Conservation (phyloP, 2,797 vertebrate species). For the Myripristis murdjan region DNA sequence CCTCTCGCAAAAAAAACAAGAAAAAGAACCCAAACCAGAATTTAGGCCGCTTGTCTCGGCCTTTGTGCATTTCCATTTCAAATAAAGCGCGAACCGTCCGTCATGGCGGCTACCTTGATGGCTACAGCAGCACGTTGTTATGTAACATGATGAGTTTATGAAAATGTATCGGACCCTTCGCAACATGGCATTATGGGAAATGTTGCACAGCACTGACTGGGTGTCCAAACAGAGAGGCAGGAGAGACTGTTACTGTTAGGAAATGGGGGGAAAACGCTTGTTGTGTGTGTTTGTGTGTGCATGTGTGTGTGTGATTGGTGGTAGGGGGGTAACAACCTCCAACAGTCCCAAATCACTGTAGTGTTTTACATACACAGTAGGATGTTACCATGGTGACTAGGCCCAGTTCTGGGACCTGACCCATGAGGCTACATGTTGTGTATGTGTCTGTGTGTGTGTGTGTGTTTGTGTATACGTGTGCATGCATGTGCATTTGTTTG, state of each 20-base stretch:
- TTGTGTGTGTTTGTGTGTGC: conserved; percentile 32
- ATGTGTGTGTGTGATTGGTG: conserved; percentile 11
- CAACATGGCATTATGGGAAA: background rate
- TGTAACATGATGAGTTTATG: no score
- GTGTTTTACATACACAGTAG: conserved; percentile 85
- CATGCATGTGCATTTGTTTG: conserved; percentile 22
- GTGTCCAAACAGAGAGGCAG: background rate
- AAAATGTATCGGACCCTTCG: no score
- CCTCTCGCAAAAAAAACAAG: no score
- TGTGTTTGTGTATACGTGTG: conserved; percentile 31
- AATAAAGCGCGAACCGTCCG: no score
- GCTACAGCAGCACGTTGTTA: no score
- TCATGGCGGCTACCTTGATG: no score
- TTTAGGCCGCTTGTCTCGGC: no score
- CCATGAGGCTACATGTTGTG: conserved; percentile 72
- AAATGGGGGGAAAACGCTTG: conserved; percentile 19
- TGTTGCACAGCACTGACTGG: background rate
- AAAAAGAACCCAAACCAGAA: no score
- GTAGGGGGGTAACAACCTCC: conserved; percentile 64
- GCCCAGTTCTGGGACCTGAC: conserved; percentile 81
- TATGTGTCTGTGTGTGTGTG: no score
- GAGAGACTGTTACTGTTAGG: conserved; percentile 12
- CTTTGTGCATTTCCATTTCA: no score
- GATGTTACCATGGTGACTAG: conserved; percentile 88
- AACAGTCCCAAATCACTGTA: conserved; percentile 80